phyloP scores from a whole-genome alignment of 2,888 invertebrate genomes.

The Pristionchus arcanus region DNA sequence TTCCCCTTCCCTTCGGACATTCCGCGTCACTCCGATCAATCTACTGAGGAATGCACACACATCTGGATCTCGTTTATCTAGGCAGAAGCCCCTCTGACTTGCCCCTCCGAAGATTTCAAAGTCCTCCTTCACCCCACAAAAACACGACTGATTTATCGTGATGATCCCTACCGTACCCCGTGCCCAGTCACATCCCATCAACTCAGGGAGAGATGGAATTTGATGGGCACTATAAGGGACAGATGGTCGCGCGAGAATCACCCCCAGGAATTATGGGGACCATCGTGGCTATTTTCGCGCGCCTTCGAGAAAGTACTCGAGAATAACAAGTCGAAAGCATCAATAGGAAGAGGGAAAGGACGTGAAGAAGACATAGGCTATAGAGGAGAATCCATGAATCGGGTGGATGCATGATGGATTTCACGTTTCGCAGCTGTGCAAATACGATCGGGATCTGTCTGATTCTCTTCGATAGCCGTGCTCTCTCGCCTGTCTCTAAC shows the following conservation, averaged over 20 bases:
- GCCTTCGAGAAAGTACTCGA: neutral
- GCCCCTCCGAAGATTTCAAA: neutral
- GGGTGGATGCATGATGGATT: neutral
- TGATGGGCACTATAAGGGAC: slow-evolving; percentile 13
- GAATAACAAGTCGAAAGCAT: neutral
- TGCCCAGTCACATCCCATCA: slow-evolving; percentile 16
- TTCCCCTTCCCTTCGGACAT: neutral
- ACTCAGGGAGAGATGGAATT: slow-evolving; percentile 8
- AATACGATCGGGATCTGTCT: neutral
- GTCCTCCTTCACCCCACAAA: neutral
- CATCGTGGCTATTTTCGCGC: neutral
- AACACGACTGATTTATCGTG: slow-evolving; percentile 44
- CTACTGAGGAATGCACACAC: neutral
- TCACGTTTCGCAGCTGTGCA: slow-evolving; percentile 28
- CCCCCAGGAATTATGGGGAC: neutral
- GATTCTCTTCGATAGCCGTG: neutral
- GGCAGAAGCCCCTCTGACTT: neutral
- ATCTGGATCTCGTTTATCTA: slow-evolving; percentile 48
- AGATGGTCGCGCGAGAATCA: slow-evolving; percentile 24
- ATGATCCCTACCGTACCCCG: slow-evolving; percentile 8
- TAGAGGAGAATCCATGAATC: neutral
- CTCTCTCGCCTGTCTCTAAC: neutral
- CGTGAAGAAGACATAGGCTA: neutral
- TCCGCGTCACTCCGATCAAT: neutral
- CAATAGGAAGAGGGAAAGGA: neutral